Evolutionary conservation across 2,888 invertebrate genomes (phyloP).

Genomic region (Iselma pallidipennis): DNA sequence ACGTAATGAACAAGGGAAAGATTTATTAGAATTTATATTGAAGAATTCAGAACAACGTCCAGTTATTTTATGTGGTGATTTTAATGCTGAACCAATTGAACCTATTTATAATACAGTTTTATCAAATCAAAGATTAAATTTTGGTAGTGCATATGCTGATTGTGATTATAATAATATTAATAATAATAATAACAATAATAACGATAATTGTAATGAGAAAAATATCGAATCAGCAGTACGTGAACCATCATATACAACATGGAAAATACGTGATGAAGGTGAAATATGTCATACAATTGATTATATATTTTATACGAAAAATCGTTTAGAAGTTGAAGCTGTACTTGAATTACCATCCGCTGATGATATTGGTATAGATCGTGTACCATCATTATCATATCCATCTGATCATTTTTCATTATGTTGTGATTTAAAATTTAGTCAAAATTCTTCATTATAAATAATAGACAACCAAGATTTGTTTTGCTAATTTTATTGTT

Average conservation of each 20-base stretch:
- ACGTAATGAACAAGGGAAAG: conserved; percentile 73
- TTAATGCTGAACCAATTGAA: conserved; percentile 75
- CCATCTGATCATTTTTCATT: conserved; percentile 80
- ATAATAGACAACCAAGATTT: no score
- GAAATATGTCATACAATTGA: conserved; percentile 76
- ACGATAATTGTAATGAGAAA: conserved; percentile 41
- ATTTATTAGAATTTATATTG: conserved; percentile 63
- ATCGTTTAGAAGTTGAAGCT: conserved; percentile 61
- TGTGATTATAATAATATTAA: conserved; percentile 30
- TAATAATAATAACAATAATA: not conserved
- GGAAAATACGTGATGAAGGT: conserved; percentile 73
- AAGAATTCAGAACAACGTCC: conserved; percentile 60
- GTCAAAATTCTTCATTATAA: not conserved
- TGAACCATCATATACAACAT: conserved; percentile 75
- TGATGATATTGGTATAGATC: conserved; percentile 67
- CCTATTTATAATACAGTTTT: conserved; percentile 68
- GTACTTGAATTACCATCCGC: conserved; percentile 65
- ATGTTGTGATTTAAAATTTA: conserved; percentile 63
- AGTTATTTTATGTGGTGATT: conserved; percentile 72
- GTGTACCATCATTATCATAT: conserved; percentile 70
- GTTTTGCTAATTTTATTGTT: no score
- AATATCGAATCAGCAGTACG: conserved; percentile 38
- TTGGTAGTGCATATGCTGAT: conserved; percentile 62
- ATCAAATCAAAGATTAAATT: conserved; percentile 51
- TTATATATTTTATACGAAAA: conserved; percentile 69